Evolutionary conservation across 2,113 vertebrate species (phyloP).

Genomic region (Tragulus kanchil): DNA sequence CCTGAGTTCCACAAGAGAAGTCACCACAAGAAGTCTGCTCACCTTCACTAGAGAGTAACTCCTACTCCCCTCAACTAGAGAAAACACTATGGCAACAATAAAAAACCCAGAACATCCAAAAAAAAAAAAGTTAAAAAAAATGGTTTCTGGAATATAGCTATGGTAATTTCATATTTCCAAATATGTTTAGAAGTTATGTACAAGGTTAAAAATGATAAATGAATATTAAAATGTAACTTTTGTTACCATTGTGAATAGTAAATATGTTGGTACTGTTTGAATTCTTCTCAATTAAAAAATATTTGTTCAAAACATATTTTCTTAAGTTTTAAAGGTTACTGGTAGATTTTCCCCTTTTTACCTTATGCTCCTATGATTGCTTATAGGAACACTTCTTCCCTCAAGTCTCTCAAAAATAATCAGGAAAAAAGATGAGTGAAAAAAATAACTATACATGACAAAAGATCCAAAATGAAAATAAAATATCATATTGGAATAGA

Average conservation of each 20-base stretch:
- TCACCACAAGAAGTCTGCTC: too few relatives aligned
- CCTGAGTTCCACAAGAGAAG: too few relatives aligned
- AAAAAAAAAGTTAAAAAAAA: background rate
- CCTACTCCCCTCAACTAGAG: too few relatives aligned
- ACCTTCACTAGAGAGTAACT: too few relatives aligned
- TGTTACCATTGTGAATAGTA: background rate
- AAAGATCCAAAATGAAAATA: conserved; percentile 30
- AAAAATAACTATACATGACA: background rate
- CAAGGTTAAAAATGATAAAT: background rate
- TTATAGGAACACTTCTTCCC: background rate
- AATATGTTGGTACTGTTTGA: background rate
- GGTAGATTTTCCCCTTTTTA: background rate
- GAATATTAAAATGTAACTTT: background rate
- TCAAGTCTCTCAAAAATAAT: background rate
- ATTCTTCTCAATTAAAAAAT: background rate
- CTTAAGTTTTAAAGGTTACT: conserved; percentile 1
- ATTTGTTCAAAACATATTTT: background rate
- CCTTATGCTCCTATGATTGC: background rate
- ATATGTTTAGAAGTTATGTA: conserved; percentile 1
- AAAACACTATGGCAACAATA: too few relatives aligned
- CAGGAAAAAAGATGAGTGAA: background rate
- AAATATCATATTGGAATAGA: background rate
- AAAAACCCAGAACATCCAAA: too few relatives aligned
- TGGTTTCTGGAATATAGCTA: background rate
- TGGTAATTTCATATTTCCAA: background rate